Evolutionary conservation across 64 coral and sea anemone genomes (phyloP).

Genomic region (Anthopleura sola): DNA sequence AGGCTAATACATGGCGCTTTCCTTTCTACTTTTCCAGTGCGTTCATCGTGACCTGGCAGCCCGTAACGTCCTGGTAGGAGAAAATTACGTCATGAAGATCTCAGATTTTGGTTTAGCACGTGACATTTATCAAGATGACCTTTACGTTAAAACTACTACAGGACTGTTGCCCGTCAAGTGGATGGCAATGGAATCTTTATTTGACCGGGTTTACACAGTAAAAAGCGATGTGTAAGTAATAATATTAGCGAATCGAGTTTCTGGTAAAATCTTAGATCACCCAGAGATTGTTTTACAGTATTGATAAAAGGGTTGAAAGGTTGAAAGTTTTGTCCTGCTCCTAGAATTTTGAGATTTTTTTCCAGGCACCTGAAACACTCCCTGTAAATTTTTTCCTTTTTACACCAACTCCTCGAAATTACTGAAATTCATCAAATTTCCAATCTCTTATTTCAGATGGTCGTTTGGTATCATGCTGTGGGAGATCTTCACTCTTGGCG

Average conservation of each 20-base stretch:
- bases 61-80: conserved; percentile 71
- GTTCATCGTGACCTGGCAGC: conserved; percentile 77
- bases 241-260: too few relatives aligned
- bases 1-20: neutral
- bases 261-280: neutral
- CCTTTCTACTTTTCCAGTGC: conserved; percentile 12
- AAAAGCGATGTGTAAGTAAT: conserved; percentile 84
- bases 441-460: conserved; percentile 19
- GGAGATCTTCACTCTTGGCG: conserved; percentile 55
- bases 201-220: conserved; percentile 52
- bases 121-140: conserved; percentile 61
- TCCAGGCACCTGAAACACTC: too few relatives aligned
- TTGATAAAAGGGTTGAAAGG: too few relatives aligned
- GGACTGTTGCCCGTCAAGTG: conserved; percentile 76
- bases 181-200: conserved; percentile 86
- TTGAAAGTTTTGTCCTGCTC: too few relatives aligned
- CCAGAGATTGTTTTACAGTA: neutral
- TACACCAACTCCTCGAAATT: too few relatives aligned
- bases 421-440: neutral
- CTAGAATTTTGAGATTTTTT: too few relatives aligned
- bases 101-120: conserved; percentile 82
- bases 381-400: neutral
- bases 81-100: conserved; percentile 74
- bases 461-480: conserved; percentile 54
- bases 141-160: conserved; percentile 58